Conservation (phyloP, 2,113 vertebrate genomes). For the Chloroceryle aenea region DNA sequence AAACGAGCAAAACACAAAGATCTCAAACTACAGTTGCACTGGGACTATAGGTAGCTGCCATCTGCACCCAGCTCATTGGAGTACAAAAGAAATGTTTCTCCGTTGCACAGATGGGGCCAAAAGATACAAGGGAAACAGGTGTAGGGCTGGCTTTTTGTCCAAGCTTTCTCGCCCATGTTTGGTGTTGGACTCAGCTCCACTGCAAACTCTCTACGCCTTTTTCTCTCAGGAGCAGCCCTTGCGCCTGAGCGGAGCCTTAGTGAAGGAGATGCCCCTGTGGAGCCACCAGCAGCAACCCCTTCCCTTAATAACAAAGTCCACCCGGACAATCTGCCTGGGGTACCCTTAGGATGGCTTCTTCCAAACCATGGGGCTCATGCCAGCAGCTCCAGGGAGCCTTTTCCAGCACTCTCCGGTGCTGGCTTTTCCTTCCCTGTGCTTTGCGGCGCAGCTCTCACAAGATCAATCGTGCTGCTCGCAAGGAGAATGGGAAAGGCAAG, state of each 20-base stretch:
- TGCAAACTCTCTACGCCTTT: not conserved
- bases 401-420: not conserved
- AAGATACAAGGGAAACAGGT: not conserved
- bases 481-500: not conserved
- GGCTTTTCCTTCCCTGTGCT: not conserved
- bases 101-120: not conserved
- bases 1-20: not conserved
- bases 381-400: not conserved
- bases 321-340: not conserved
- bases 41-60: not conserved
- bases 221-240: not conserved
- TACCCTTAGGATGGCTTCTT: not conserved
- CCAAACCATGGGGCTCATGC: rapidly evolving
- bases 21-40: not conserved
- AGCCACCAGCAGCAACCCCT: not conserved
- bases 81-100: not conserved
- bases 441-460: not conserved
- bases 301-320: not conserved
- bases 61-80: not conserved
- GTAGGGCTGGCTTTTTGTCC: not conserved
- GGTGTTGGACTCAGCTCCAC: not conserved
- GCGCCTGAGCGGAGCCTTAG: not conserved
- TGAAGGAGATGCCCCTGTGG: not conserved
- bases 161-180: not conserved
- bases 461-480: not conserved